phyloP scores from a whole-genome alignment of 2,888 invertebrate genomes.

The Lepidocyrtoides sp. region DNA sequence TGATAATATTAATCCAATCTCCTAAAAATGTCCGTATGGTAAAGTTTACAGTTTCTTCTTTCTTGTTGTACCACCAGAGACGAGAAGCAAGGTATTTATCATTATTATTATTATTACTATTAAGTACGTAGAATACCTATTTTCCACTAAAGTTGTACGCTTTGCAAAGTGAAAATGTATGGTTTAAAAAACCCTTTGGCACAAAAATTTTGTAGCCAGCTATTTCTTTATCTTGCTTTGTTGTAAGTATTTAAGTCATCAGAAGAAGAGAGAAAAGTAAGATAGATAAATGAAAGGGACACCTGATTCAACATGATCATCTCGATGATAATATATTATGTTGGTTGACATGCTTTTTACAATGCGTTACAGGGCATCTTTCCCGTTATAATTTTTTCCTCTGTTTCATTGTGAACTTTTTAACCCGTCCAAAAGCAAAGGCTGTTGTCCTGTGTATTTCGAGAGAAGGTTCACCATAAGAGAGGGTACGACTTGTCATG shows the following conservation, averaged over 20 bases:
- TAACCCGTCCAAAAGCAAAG: slow-evolving; percentile 51
- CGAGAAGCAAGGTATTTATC: background rate
- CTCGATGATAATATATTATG: slow-evolving; percentile 70
- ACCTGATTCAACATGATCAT: slow-evolving; percentile 62
- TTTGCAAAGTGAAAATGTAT: slow-evolving; percentile 11
- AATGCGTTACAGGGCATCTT: slow-evolving; percentile 66
- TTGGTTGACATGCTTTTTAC: slow-evolving; percentile 73
- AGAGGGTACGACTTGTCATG: background rate
- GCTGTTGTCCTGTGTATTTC: slow-evolving; percentile 24
- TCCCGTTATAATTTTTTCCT: slow-evolving; percentile 70
- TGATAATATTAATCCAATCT: background rate
- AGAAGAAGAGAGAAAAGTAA: slow-evolving; percentile 24
- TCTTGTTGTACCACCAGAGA: background rate
- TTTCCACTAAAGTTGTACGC: background rate
- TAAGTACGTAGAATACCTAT: background rate
- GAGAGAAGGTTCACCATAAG: background rate
- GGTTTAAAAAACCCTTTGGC: slow-evolving; percentile 42
- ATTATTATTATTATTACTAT: background rate
- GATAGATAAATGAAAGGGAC: slow-evolving; percentile 57
- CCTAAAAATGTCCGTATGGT: background rate
- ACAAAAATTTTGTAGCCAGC: background rate
- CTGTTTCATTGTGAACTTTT: slow-evolving; percentile 49
- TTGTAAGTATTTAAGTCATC: too few species aligned
- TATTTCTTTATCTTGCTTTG: slow-evolving; percentile 15
- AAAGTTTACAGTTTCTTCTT: slow-evolving; percentile 21